These are phyloP conservation scores for Trachemys scripta DNA, from an alignment of 2,113 vertebrate genomes.

Conservation along the genomic window DNA sequence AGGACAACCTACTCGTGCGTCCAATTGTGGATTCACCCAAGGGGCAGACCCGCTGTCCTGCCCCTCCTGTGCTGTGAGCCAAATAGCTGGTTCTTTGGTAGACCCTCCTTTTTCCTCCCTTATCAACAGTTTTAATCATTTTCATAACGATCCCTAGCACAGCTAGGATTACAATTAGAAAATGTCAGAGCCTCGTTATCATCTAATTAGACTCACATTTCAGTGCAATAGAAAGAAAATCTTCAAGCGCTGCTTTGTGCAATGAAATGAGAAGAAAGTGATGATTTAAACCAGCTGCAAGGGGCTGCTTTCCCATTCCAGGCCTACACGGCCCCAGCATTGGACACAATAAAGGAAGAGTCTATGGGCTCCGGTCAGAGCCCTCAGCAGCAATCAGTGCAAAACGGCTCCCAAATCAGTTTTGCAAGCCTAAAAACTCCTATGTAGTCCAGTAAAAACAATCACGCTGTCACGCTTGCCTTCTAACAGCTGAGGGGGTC, in stretches of 20 bases:
- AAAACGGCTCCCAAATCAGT: slow-evolving; percentile 58
- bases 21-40: background rate
- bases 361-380: background rate
- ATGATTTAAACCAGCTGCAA: slow-evolving; percentile 77
- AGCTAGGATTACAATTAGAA: slow-evolving; percentile 79
- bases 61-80: background rate
- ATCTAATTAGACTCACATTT: slow-evolving; percentile 80
- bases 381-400: slow-evolving; percentile 51
- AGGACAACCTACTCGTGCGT: accelerated
- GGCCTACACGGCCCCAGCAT: background rate
- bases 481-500: slow-evolving; percentile 74
- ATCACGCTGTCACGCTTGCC: slow-evolving; percentile 64
- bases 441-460: slow-evolving; percentile 63
- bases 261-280: slow-evolving; percentile 72
- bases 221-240: slow-evolving; percentile 69
- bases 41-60: background rate
- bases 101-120: slow-evolving; percentile 8
- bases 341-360: background rate
- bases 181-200: slow-evolving; percentile 81
- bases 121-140: slow-evolving; percentile 69
- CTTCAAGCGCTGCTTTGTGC: slow-evolving; percentile 61
- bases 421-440: slow-evolving; percentile 33
- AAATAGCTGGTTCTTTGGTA: background rate
- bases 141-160: slow-evolving; percentile 59
- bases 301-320: slow-evolving; percentile 17